Conservation (phyloP, 2,797 vertebrate genomes). For the Peromyscus attwateri region DNA sequence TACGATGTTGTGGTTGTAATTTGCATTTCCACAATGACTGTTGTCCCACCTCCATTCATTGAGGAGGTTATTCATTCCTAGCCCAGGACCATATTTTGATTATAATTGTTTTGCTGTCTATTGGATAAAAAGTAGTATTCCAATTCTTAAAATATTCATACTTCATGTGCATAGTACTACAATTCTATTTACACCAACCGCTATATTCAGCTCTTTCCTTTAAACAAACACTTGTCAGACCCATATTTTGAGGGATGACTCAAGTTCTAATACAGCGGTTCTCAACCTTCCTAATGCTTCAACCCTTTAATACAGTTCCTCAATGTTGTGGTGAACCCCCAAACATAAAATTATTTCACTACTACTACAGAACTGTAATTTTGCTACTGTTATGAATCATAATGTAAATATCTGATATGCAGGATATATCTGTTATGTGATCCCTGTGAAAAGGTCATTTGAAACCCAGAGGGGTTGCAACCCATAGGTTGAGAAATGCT, state of each 20-base stretch:
- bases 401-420: background rate
- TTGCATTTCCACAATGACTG: background rate
- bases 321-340: background rate
- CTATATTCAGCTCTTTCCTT: slow-evolving; percentile 75
- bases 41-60: background rate
- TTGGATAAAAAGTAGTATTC: background rate
- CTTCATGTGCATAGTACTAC: background rate
- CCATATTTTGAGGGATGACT: slow-evolving; percentile 65
- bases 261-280: slow-evolving; percentile 27
- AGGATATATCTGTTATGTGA: background rate
- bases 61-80: background rate
- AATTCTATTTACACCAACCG: slow-evolving; percentile 55
- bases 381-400: background rate
- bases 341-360: background rate
- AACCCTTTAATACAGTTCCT: background rate
- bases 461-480: background rate
- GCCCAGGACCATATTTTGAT: background rate
- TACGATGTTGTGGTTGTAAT: background rate
- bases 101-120: background rate
- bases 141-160: background rate
- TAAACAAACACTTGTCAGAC: slow-evolving; percentile 74
- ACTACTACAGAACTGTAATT: background rate
- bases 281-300: background rate
- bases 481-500: background rate
- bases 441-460: background rate